phyloP scores from a whole-genome alignment of 2,888 invertebrate genomes.

The Netelia fuscicornis region DNA sequence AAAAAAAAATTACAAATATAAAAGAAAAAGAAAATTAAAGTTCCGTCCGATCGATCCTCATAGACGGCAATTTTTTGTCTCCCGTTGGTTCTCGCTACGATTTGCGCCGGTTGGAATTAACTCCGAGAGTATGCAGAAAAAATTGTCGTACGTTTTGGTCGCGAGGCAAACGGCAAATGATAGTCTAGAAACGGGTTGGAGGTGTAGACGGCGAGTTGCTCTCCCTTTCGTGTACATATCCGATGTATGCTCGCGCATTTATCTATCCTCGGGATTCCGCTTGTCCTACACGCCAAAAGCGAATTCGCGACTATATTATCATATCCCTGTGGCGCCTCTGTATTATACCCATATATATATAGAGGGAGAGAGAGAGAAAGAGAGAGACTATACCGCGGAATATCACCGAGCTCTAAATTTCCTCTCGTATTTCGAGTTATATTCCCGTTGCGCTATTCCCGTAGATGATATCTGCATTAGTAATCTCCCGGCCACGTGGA shows the following conservation, averaged over 20 bases:
- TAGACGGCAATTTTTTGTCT: background rate
- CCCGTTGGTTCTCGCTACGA: background rate
- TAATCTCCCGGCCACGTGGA: slow-evolving; percentile 27
- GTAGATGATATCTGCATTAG: slow-evolving; percentile 65
- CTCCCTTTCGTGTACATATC: slow-evolving; percentile 43
- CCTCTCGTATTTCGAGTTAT: slow-evolving; percentile 51
- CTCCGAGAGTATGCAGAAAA: slow-evolving; percentile 39
- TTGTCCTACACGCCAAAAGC: slow-evolving; percentile 53
- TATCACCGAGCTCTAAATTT: slow-evolving; percentile 48
- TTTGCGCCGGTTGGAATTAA: background rate
- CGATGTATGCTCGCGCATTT: slow-evolving; percentile 52
- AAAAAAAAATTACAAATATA: background rate
- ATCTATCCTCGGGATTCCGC: slow-evolving; percentile 54
- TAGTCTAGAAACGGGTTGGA: slow-evolving; percentile 43
- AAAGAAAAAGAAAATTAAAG: background rate
- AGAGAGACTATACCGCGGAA: background rate
- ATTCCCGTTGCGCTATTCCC: slow-evolving; percentile 46
- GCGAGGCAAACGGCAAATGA: slow-evolving; percentile 56
- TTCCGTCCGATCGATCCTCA: background rate
- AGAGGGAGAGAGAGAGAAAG: background rate
- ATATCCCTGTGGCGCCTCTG: slow-evolving; percentile 23
- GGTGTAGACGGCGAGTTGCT: slow-evolving; percentile 5
- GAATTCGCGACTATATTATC: slow-evolving; percentile 44
- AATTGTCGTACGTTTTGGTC: slow-evolving; percentile 67
- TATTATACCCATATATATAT: background rate